Percentiles rank a stretch among this genome's conserved stretches.
Evolutionary conservation across 2,113 vertebrate species (phyloP).

Genomic region (Cinclus mexicanus): DNA sequence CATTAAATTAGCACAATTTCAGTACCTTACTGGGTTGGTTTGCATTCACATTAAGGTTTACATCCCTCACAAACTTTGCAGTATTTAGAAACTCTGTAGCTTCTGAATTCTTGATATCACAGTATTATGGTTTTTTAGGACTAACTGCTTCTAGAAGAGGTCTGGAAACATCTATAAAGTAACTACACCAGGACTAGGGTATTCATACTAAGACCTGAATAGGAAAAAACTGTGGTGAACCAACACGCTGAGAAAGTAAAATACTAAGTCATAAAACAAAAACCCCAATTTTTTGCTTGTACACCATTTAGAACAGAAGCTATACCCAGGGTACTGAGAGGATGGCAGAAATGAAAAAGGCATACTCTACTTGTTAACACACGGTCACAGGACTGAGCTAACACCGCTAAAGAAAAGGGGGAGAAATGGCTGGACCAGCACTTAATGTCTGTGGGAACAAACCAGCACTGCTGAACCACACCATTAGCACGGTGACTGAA

Average conservation of each 20-base stretch:
- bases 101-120: background rate
- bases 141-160: background rate
- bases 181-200: background rate
- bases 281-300: accelerated
- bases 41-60: background rate
- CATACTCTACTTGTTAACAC: background rate
- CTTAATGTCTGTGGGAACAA: background rate
- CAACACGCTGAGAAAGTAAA: background rate
- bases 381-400: background rate
- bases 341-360: background rate
- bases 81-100: background rate
- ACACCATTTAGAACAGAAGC: background rate
- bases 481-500: background rate
- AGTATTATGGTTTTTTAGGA: background rate
- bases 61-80: background rate
- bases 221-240: background rate
- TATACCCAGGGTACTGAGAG: background rate
- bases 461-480: background rate
- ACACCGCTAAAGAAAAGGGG: too few species aligned
- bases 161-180: background rate
- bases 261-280: background rate
- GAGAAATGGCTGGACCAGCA: background rate
- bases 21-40: background rate
- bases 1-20: background rate
- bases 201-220: background rate